Evolutionary conservation across 2,113 vertebrate species (phyloP).

Genomic region (Petroica traversi): DNA sequence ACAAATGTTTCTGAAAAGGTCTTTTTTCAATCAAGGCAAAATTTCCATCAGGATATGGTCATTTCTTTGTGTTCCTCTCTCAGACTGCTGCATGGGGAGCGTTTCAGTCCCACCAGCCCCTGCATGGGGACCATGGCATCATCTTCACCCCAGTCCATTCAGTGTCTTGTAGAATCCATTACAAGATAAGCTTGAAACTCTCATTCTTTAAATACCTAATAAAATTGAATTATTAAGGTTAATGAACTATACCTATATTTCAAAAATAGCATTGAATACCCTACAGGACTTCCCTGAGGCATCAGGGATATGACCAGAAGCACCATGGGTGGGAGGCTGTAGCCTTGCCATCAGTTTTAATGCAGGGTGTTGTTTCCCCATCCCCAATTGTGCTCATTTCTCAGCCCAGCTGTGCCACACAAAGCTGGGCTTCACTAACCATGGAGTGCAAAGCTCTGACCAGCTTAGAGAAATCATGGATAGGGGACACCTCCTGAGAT

Average conservation of each 20-base stretch:
- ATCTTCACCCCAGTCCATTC: neutral
- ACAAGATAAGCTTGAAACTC: neutral
- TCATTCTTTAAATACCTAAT: neutral
- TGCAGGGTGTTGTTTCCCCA: neutral
- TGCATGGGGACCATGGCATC: neutral
- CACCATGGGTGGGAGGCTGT: rapidly evolving
- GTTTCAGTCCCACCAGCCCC: neutral
- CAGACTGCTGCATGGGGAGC: neutral
- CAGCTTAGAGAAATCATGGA: neutral
- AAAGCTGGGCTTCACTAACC: neutral
- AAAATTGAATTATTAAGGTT: neutral
- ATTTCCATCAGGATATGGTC: neutral
- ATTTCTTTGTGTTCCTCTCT: neutral
- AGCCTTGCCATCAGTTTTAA: neutral
- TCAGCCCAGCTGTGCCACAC: neutral
- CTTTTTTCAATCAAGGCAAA: neutral
- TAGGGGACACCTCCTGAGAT: neutral
- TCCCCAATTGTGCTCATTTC: neutral
- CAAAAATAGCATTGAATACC: neutral
- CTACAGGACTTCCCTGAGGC: neutral
- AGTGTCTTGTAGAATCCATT: neutral
- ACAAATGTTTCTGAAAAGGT: neutral
- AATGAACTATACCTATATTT: neutral
- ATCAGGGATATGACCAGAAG: neutral
- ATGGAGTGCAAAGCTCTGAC: neutral